Evolutionary conservation across 2,113 vertebrate species (phyloP).

Genomic region (Rhinopomastus cyanomelas): DNA sequence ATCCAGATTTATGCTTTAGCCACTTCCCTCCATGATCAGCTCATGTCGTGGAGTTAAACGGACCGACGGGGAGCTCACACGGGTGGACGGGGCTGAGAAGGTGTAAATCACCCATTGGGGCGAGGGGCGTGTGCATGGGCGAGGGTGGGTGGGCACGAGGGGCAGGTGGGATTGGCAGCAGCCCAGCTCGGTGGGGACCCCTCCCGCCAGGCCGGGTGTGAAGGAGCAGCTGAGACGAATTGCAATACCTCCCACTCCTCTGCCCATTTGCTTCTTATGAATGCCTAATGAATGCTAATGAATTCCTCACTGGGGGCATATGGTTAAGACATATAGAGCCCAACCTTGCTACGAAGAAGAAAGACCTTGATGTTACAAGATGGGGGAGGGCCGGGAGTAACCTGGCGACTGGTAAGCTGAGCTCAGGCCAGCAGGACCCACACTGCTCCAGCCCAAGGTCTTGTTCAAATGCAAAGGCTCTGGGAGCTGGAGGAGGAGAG

Average conservation of each 20-base stretch:
- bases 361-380: slow-evolving; percentile 38
- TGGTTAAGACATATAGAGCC: slow-evolving; percentile 69
- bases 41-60: slow-evolving; percentile 57
- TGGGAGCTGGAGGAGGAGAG: not conserved
- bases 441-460: not conserved
- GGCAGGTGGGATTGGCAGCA: slow-evolving; percentile 6
- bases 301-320: slow-evolving; percentile 65
- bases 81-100: not conserved
- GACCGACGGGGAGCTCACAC: not conserved
- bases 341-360: slow-evolving; percentile 42
- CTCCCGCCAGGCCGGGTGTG: slow-evolving; percentile 26
- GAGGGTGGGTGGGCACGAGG: not conserved
- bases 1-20: slow-evolving; percentile 13
- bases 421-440: not conserved
- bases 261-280: slow-evolving; percentile 64
- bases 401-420: not conserved
- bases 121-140: not conserved
- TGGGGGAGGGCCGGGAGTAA: not conserved
- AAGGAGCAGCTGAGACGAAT: slow-evolving; percentile 72
- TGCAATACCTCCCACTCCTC: slow-evolving; percentile 58
- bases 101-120: not conserved
- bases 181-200: not conserved
- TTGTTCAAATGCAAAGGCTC: not conserved
- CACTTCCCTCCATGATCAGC: slow-evolving; percentile 62
- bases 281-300: slow-evolving; percentile 87